Percentiles rank a stretch among this genome's conserved stretches.
Conservation (phyloP, 2,888 invertebrate genomes). For the Hemicrepidius hirtus region DNA sequence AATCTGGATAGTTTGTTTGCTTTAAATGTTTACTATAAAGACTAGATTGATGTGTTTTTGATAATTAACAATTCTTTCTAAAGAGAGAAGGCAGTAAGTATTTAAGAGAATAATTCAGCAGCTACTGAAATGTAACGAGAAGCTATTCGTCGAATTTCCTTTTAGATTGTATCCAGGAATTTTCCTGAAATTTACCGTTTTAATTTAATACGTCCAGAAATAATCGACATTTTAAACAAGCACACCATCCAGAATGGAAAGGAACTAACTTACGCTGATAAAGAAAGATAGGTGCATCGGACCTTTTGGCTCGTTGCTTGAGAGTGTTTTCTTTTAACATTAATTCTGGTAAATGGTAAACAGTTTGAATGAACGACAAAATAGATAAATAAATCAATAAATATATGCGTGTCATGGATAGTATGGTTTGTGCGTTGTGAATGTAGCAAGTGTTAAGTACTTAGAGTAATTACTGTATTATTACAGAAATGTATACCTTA, state of each 20-base stretch:
- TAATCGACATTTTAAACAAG: constrained; percentile 24
- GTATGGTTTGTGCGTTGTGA: constrained; percentile 40
- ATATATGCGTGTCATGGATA: constrained; percentile 6
- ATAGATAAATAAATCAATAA: constrained; percentile 2
- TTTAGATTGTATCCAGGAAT: background rate
- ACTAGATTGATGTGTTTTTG: constrained; percentile 20
- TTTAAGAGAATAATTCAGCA: too few relatives aligned
- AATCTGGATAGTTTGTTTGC: constrained; percentile 31
- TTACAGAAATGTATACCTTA: constrained; percentile 45
- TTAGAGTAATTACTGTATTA: constrained; percentile 42
- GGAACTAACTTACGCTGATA: constrained; percentile 26
- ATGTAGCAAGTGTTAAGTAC: constrained; percentile 41
- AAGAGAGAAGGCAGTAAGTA: background rate
- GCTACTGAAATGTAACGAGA: too few relatives aligned
- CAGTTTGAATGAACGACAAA: constrained; percentile 13
- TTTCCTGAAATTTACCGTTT: background rate
- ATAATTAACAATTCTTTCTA: background rate
- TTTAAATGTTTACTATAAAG: constrained; percentile 30
- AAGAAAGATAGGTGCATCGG: constrained; percentile 20
- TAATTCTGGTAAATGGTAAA: background rate
- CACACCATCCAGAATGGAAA: constrained; percentile 15
- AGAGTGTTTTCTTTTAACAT: background rate
- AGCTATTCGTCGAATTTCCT: too few relatives aligned
- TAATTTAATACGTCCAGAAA: background rate
- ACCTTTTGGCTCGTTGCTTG: constrained; percentile 25